Conservation (phyloP, 35 echinoderm and acorn worm species). For the Lytechinus pictus region DNA sequence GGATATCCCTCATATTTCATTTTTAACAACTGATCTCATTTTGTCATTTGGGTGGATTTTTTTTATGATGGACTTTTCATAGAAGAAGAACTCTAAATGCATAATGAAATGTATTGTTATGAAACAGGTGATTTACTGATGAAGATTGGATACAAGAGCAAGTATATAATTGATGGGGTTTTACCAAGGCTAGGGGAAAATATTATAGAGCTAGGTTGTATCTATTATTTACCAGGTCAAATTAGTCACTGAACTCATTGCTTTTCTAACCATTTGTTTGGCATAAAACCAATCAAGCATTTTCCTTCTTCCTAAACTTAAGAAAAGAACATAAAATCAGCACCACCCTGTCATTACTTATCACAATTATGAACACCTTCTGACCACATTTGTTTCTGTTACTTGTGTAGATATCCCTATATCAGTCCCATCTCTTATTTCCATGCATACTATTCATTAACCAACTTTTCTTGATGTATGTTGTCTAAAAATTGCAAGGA, state of each 20-base stretch:
- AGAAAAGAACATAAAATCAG: not conserved
- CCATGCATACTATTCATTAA: not conserved
- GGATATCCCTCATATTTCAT: not conserved
- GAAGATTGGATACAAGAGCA: not conserved
- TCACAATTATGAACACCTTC: not conserved
- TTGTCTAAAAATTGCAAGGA: not conserved
- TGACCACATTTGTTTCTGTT: not conserved
- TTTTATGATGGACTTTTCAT: not conserved
- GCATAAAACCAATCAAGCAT: not conserved
- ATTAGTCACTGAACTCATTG: not conserved
- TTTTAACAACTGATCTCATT: conserved; percentile 4
- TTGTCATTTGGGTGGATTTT: not conserved
- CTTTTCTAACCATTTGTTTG: not conserved
- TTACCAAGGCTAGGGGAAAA: not conserved
- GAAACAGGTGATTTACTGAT: not conserved
- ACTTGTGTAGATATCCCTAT: not conserved
- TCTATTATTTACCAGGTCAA: not conserved
- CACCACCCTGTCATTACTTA: not conserved
- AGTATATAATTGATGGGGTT: not conserved
- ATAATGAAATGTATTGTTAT: not conserved
- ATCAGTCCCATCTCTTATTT: not conserved
- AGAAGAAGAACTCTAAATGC: not conserved
- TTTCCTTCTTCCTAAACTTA: not conserved
- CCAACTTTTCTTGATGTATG: not conserved
- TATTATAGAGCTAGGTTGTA: not conserved